These are phyloP conservation scores for Leucoma salicis DNA, from an alignment of 2,888 invertebrate species.

Conservation along the genomic window DNA sequence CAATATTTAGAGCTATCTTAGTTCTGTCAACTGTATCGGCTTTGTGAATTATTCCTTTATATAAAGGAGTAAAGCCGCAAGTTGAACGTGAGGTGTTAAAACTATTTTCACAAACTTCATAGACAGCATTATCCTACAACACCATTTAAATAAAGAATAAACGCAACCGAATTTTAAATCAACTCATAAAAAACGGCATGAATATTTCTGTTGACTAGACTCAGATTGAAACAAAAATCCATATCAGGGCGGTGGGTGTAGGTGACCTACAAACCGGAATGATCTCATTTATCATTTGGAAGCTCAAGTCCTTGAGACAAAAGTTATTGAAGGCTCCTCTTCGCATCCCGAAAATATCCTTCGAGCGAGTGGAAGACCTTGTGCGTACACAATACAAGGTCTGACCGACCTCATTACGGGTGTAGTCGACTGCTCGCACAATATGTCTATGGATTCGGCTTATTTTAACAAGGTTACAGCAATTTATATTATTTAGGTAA, in stretches of 20 bases:
- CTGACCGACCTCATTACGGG: conserved; percentile 47
- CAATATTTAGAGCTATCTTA: no score
- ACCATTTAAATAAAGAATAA: no score
- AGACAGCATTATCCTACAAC: no score
- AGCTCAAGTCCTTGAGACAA: conserved; percentile 58
- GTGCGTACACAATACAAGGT: conserved; percentile 53
- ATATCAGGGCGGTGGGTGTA: conserved; percentile 56
- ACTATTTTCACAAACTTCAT: no score
- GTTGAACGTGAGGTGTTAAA: no score
- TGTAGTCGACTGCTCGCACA: conserved; percentile 46
- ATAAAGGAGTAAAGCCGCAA: no score
- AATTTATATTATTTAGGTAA: conserved; percentile 37
- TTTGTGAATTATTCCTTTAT: no score
- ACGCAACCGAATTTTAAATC: no score
- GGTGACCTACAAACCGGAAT: conserved; percentile 63
- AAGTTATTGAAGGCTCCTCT: conserved; percentile 64
- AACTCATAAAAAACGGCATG: neutral
- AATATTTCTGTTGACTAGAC: conserved; percentile 10
- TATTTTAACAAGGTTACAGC: conserved; percentile 51
- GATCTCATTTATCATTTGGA: conserved; percentile 66
- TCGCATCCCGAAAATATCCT: conserved; percentile 64
- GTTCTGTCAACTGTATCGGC: no score
- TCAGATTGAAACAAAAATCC: conserved; percentile 36
- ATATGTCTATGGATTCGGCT: conserved; percentile 46
- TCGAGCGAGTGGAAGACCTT: conserved; percentile 48